Conservation (phyloP, 1,140 invertebrate genomes). For the Camponotus pennsylvanicus region DNA sequence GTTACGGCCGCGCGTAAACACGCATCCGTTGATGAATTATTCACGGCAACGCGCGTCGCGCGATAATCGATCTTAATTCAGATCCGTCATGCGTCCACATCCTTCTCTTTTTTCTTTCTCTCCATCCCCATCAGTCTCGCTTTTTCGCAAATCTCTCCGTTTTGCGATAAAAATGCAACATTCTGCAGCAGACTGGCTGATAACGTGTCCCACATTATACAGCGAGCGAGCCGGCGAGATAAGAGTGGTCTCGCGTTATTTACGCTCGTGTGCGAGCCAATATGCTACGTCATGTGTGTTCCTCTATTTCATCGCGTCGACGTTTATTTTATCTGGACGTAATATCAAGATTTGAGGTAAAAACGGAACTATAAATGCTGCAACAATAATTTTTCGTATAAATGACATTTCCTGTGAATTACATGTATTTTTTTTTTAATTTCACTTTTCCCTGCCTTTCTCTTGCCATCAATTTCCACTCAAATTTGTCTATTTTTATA, state of each 20-base stretch:
- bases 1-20: constrained; percentile 28
- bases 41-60: constrained; percentile 7
- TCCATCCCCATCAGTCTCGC: not conserved
- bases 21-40: constrained; percentile 45
- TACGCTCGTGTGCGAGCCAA: constrained; percentile 54
- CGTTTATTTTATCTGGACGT: not conserved
- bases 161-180: constrained; percentile 72
- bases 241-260: constrained; percentile 67
- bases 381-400: constrained; percentile 10
- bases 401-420: not conserved
- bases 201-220: constrained; percentile 73
- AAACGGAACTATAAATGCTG: not conserved
- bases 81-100: constrained; percentile 41
- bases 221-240: constrained; percentile 64
- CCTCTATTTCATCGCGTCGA: constrained; percentile 34
- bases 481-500: not conserved
- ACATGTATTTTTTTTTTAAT: not conserved
- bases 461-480: not conserved
- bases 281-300: constrained; percentile 59
- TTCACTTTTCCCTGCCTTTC: not conserved
- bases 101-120: not conserved
- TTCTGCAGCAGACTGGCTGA: constrained; percentile 68
- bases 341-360: not conserved
- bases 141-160: constrained; percentile 50
- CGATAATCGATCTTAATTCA: constrained; percentile 73